Percentiles rank a stretch among this genome's conserved stretches.
These are phyloP conservation scores for Crotophaga sulcirostris DNA, from an alignment of 2,113 vertebrate species.

Conservation along the genomic window DNA sequence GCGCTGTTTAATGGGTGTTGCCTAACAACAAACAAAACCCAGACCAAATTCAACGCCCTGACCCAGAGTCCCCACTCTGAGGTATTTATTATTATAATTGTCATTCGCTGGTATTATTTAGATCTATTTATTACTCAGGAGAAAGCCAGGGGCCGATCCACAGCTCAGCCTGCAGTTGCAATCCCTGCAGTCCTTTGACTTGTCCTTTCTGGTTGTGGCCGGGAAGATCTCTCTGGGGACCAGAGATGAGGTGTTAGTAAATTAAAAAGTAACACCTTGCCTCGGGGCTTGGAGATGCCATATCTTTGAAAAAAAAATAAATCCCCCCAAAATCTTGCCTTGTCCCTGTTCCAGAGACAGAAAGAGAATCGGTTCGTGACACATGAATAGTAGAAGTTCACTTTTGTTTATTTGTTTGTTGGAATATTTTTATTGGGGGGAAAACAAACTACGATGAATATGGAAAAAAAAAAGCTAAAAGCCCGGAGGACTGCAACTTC, in stretches of 20 bases:
- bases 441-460: constrained; percentile 23
- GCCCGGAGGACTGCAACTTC: constrained; percentile 48
- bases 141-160: not conserved
- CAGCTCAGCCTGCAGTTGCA: not conserved
- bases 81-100: not conserved
- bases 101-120: not conserved
- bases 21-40: not conserved
- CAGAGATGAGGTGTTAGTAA: not conserved
- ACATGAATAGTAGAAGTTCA: not conserved
- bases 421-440: not conserved
- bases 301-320: not conserved
- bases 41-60: not conserved
- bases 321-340: not conserved
- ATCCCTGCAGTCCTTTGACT: not conserved
- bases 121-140: not conserved
- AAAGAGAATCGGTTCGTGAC: not conserved
- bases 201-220: not conserved
- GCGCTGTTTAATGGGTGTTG: not conserved
- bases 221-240: not conserved
- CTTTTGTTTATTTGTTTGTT: constrained; percentile 3
- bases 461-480: constrained; percentile 34
- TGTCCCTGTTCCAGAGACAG: not conserved
- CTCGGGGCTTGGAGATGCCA: not conserved
- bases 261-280: constrained; percentile 43
- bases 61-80: not conserved